Evolutionary conservation across 2,888 invertebrate species (phyloP), one percentile per base, ranked within the genome.

Genomic region (Ommatoiulus sabulosus): DNA sequence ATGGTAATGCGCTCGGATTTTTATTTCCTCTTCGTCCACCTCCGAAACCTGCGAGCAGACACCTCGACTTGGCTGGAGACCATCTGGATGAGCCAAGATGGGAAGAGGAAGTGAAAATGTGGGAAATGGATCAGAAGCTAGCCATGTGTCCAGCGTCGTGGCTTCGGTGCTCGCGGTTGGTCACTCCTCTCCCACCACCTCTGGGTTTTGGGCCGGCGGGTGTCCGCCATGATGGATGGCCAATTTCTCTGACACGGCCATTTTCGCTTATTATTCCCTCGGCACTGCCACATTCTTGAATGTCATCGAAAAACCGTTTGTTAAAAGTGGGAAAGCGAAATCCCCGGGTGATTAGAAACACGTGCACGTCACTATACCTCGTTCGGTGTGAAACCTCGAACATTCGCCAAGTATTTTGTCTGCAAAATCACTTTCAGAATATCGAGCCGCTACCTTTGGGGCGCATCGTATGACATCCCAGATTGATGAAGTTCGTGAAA

Each of bases 171-270:
- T 4, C 52, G 35, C 35, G 35, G 35, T 24, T 80, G 86, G 86
- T 86, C 86, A 86, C 86, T 24, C 80, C 80, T 80, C 86, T 86
- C 44, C 86, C 86, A 46, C 86, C 86, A 44, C 44, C 20, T 10
- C n/a, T 86, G 86, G 86, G 46, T n/a, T n/a, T 24, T 12, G 48
- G 48, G 10, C 20, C 86, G 24, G 44, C 86, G 44, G 86, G 86
- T 86, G 86, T 86, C 86, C 86, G 20, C 44, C 86, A 86, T 86
- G 86, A 86, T 86, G 86, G 86, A 86, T 86, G 8, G 86, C 12
- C 80, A 80, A 80, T 80, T 80, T 80, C 24, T 86, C 86, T 86
- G 86, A 48, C 44, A 86, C 48, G 44, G 86, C 46, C 86, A 86
- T 48, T 86, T 86, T 44, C 24, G 46, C 86, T 86, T 86, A 46